Percentiles rank a stretch among this genome's conserved stretches.
These are phyloP conservation scores for Colletes gigas DNA, from an alignment of 1,140 invertebrate species.

Conservation along the genomic window DNA sequence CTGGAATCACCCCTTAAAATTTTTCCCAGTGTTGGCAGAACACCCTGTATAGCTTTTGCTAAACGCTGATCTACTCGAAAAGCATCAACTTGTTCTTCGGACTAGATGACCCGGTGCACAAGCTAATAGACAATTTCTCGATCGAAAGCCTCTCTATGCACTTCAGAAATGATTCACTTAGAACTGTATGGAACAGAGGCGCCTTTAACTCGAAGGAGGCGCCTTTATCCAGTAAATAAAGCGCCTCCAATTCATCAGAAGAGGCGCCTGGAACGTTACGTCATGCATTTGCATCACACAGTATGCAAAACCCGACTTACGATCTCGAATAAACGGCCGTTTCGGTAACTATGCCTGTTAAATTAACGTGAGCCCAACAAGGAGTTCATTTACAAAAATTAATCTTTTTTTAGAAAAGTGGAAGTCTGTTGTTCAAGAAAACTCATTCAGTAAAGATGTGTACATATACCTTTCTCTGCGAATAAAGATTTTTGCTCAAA, in stretches of 20 bases:
- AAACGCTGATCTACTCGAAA: background rate
- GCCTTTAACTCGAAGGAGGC: slow-evolving; percentile 34
- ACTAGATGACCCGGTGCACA: background rate
- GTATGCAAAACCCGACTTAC: slow-evolving; percentile 39
- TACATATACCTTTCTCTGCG: too few relatives aligned
- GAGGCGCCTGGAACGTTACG: slow-evolving; percentile 42
- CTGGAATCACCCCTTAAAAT: too few relatives aligned
- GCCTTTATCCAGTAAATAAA: slow-evolving; percentile 20
- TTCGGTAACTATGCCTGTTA: slow-evolving; percentile 26
- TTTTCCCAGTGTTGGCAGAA: too few relatives aligned
- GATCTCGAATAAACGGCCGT: slow-evolving; percentile 25
- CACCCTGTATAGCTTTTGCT: too few relatives aligned
- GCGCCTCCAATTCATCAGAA: slow-evolving; percentile 39
- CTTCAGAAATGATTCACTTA: slow-evolving; percentile 31
- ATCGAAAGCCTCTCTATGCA: background rate
- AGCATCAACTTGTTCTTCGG: background rate
- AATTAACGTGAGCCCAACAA: background rate
- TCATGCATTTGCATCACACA: slow-evolving; percentile 40
- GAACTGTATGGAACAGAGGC: slow-evolving; percentile 34
- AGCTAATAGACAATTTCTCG: background rate
- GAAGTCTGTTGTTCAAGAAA: too few relatives aligned
- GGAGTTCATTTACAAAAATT: too few relatives aligned
- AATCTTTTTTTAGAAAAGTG: too few relatives aligned
- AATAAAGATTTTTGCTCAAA: too few relatives aligned
- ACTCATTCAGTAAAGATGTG: too few relatives aligned